A percentile compares a stretch with the other conserved stretches of the same genome.
Conservation (phyloP, 1,140 invertebrate species). For the Drosophila chauvacae region DNA sequence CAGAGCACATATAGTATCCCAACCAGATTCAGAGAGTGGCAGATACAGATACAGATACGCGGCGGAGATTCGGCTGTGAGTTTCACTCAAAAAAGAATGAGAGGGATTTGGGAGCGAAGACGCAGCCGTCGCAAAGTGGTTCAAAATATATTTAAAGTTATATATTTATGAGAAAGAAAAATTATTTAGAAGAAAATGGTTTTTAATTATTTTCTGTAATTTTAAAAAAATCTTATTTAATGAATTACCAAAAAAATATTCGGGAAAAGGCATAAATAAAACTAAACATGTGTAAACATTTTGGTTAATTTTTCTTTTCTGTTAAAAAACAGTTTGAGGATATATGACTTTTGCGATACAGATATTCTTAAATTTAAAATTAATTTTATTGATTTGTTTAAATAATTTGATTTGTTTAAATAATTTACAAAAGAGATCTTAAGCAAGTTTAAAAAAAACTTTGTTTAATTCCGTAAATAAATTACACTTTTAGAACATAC, state of each 20-base stretch:
- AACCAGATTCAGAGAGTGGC: slow-evolving; percentile 26
- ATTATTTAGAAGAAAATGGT: not conserved
- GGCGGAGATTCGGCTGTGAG: slow-evolving; percentile 50
- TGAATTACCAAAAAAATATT: not conserved
- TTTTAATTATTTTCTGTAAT: not conserved
- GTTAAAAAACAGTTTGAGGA: not conserved
- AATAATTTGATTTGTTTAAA: too few relatives aligned
- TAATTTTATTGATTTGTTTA: too few relatives aligned
- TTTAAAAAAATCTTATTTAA: not conserved
- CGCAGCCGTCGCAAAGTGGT: slow-evolving; percentile 8
- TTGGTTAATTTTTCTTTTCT: not conserved
- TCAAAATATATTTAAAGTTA: not conserved
- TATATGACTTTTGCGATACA: too few relatives aligned
- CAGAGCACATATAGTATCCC: slow-evolving; percentile 2
- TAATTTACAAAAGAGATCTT: too few relatives aligned
- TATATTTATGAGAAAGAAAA: not conserved
- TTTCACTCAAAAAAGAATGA: slow-evolving; percentile 56
- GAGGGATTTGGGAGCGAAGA: slow-evolving; percentile 32
- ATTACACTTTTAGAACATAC: too few relatives aligned
- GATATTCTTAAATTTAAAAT: too few relatives aligned
- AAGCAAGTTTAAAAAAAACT: too few relatives aligned
- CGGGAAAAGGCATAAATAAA: not conserved
- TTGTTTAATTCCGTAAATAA: too few relatives aligned
- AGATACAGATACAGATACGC: slow-evolving; percentile 33
- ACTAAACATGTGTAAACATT: not conserved